A percentile compares a stretch with the other conserved stretches of the same genome.
These are phyloP conservation scores for Scytalopus superciliaris DNA, from an alignment of 2,113 vertebrate species.

Conservation along the genomic window DNA sequence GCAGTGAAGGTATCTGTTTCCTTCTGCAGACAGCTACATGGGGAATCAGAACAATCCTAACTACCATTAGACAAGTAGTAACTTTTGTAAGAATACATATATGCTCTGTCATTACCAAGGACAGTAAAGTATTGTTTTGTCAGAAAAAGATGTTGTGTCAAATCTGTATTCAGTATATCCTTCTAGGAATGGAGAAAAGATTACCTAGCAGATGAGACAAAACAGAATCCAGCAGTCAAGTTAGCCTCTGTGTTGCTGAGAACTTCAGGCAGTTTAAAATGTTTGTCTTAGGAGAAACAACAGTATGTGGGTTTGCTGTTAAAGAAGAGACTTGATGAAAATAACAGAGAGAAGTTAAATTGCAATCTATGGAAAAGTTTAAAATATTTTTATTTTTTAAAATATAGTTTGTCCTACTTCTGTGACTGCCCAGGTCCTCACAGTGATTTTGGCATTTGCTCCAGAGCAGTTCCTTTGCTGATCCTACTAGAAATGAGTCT, in stretches of 20 bases:
- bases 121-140: background rate
- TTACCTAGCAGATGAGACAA: background rate
- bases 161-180: background rate
- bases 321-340: background rate
- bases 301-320: background rate
- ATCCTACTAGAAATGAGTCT: background rate
- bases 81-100: background rate
- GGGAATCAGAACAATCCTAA: background rate
- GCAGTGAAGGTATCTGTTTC: background rate
- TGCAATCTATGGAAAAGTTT: background rate
- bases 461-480: background rate
- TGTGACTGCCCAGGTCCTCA: background rate
- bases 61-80: background rate
- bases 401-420: background rate
- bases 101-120: background rate
- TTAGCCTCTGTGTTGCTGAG: background rate
- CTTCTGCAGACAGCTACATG: background rate
- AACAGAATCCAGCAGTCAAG: background rate
- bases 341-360: background rate
- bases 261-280: background rate
- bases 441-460: background rate
- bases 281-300: background rate
- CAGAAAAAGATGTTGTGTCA: background rate
- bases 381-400: too few relatives aligned
- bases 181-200: background rate